phyloP scores from a whole-genome alignment of 23 tunicate species.

The Ascidia mentula region DNA sequence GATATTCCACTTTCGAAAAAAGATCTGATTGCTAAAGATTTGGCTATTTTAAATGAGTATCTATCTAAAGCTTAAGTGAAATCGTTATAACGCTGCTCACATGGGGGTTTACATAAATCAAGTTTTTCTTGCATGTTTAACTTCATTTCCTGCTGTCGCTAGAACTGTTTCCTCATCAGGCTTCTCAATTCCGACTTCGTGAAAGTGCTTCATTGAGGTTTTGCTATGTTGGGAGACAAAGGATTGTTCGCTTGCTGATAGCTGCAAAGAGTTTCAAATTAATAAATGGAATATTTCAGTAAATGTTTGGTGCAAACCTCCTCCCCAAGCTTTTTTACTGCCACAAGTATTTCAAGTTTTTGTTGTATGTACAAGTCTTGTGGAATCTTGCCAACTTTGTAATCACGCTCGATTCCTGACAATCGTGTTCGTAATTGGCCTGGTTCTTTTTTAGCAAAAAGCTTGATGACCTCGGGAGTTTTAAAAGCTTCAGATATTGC shows the following conservation, averaged over 20 bases:
- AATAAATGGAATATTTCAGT: background rate
- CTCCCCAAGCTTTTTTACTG: conserved; percentile 75
- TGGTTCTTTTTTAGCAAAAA: conserved; percentile 91
- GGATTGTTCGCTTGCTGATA: conserved; percentile 50
- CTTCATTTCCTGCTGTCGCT: conserved; percentile 38
- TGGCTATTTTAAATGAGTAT: background rate
- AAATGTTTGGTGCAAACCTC: conserved; percentile 40
- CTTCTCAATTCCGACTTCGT: conserved; percentile 31
- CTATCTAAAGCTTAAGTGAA: background rate
- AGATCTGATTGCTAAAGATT: background rate
- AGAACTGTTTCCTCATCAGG: conserved; percentile 22
- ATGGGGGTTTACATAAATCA: background rate
- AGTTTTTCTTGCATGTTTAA: conserved; percentile 11
- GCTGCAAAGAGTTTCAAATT: conserved; percentile 22
- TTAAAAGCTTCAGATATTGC: conserved; percentile 91
- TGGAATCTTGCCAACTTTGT: conserved; percentile 75
- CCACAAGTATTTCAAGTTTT: conserved; percentile 81
- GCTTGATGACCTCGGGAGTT: conserved; percentile 85
- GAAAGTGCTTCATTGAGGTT: conserved; percentile 62
- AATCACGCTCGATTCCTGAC: conserved; percentile 70
- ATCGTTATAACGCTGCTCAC: background rate
- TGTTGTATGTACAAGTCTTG: conserved; percentile 68
- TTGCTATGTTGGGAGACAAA: conserved; percentile 60
- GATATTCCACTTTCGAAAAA: background rate
- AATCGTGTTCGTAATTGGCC: conserved; percentile 81